Conservation (phyloP, 2,888 invertebrate species). For the Ethmia dodecea region DNA sequence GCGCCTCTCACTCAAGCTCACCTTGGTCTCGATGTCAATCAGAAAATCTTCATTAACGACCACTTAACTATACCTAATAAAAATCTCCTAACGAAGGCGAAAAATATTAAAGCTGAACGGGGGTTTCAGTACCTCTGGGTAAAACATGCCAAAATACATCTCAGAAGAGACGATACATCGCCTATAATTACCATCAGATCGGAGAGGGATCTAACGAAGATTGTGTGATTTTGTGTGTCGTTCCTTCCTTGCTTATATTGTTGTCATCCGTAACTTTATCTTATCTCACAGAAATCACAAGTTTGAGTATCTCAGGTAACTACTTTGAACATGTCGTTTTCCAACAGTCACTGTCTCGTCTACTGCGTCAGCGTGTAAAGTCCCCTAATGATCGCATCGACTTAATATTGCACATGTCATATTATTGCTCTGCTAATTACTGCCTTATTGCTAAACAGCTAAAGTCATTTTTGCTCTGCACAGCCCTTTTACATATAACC, state of each 20-base stretch:
- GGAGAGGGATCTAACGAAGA: neutral
- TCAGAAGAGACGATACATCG: conserved; percentile 2
- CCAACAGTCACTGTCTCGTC: neutral
- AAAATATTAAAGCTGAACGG: neutral
- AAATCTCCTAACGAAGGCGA: neutral
- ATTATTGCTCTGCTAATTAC: neutral
- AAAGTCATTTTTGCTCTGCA: neutral
- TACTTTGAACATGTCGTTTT: neutral
- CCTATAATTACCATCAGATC: neutral
- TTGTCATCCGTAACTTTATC: neutral
- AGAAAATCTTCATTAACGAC: neutral
- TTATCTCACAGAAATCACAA: neutral
- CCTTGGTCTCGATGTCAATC: neutral
- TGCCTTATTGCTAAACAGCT: neutral
- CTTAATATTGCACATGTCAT: neutral
- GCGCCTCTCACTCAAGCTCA: neutral
- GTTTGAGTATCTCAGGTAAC: neutral
- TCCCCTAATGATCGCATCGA: no score
- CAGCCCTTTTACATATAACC: neutral
- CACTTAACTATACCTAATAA: neutral
- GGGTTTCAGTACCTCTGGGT: conserved; percentile 1
- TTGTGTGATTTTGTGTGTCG: neutral
- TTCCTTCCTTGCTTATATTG: neutral
- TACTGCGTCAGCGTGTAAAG: no score
- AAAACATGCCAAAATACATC: neutral